Base-by-base conservation (phyloP, 2,113 vertebrate genomes). In the Elachura formosa region DNA sequence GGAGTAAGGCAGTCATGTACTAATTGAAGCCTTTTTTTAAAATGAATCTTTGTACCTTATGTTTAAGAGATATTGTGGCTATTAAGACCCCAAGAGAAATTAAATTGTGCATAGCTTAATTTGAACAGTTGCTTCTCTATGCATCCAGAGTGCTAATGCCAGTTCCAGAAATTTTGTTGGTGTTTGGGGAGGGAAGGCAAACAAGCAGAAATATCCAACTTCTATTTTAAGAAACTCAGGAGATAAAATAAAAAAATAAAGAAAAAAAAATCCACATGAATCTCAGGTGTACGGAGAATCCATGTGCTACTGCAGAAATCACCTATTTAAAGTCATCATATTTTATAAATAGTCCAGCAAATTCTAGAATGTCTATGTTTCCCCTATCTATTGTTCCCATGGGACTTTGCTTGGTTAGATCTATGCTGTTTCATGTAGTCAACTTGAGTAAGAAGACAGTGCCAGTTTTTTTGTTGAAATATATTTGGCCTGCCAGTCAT, bases 41-140 rank as follows among this genome's bases (percentile, higher is more conserved):
- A 93, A 89, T 54, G 28, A 79, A 54, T 54, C 2, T 58, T 61
- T n/a, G 36, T 80, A 40, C 62, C 25, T 89, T 72, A 24, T 31
- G 23, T 84, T 96, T 95, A 66, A 89, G 93, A 93, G 84, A 56
- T 81, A 84, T 10, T 52, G 74, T 63, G 18, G 54, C 64, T 78
- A 92, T 49, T 48, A 96, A 93, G 72, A 83, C 31, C 85, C 52
- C 87, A 34, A 38, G 94, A 96, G 92, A 96, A 96, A 89, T 67
- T 41, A 87, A 82, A 78, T 55, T 46, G 28, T 71, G 24, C 41
- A 13, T 76, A 48, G 45, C 68, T 58, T 64, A 73, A 54, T 84
- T 81, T 91, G 79, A 96, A 86, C 79, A 89, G 94, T 78, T 96
- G 86, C 75, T 80, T 84, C 84, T 88, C 77, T 66, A 66, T 45